phyloP scores from a whole-genome alignment of 2,113 vertebrate genomes.

The Aphyosemion australe region DNA sequence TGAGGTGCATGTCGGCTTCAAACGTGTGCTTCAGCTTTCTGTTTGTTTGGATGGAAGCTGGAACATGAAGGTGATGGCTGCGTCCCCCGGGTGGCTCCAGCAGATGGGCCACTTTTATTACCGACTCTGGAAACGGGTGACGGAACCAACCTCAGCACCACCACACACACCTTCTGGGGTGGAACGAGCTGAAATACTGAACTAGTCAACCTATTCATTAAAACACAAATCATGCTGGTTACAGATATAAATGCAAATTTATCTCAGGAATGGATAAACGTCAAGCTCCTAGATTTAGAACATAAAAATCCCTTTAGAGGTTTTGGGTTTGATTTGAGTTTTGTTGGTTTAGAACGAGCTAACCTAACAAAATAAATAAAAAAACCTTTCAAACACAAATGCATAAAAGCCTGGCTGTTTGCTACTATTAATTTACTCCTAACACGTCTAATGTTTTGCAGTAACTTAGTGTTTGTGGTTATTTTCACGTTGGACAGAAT shows the following conservation, averaged over 20 bases:
- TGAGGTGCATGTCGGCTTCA: slow-evolving; percentile 37
- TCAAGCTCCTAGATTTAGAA: no score
- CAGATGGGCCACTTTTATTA: slow-evolving; percentile 69
- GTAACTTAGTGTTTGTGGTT: slow-evolving; percentile 29
- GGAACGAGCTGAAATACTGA: no score
- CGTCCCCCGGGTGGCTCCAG: slow-evolving; percentile 44
- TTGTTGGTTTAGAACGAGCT: no score
- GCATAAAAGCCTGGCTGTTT: no score
- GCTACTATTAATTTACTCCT: slow-evolving; percentile 12
- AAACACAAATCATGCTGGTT: neutral
- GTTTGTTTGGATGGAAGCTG: slow-evolving; percentile 30
- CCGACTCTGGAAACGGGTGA: slow-evolving; percentile 60
- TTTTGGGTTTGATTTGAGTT: no score
- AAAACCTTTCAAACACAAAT: no score
- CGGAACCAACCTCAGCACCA: slow-evolving; percentile 26
- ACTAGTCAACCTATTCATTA: no score
- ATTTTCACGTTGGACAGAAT: slow-evolving; percentile 21
- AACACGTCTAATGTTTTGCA: slow-evolving; percentile 16
- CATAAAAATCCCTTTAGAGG: no score
- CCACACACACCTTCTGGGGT: neutral
- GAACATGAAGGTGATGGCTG: slow-evolving; percentile 50
- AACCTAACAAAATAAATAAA: no score
- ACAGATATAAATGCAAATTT: neutral
- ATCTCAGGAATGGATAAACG: no score
- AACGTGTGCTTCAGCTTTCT: slow-evolving; percentile 31